Conservation (phyloP, 1,140 invertebrate genomes). For the Drosophila fuyamai region DNA sequence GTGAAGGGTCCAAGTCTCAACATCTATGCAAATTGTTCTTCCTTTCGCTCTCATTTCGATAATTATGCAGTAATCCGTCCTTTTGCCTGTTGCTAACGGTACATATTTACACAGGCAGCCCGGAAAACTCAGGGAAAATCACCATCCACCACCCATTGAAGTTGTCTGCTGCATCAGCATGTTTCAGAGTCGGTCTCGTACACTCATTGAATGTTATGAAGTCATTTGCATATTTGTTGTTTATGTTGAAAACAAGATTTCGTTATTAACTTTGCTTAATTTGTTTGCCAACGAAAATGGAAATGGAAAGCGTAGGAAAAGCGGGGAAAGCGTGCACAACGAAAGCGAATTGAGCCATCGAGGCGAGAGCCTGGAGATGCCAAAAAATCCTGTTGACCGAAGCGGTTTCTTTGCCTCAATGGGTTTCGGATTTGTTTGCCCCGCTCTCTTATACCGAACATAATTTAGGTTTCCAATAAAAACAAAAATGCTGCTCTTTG, state of each 20-base stretch:
- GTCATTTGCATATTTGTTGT: conserved; percentile 82
- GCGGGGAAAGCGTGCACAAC: not conserved
- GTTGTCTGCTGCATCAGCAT: conserved; percentile 57
- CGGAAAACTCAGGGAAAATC: conserved; percentile 7
- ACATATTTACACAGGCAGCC: conserved; percentile 8
- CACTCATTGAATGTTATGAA: conserved; percentile 66
- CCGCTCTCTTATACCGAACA: conserved; percentile 3
- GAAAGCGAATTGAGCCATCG: conserved; percentile 56
- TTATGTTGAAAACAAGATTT: conserved; percentile 82
- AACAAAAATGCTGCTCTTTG: too few species aligned
- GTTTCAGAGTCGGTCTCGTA: conserved; percentile 38
- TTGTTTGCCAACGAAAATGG: conserved; percentile 66
- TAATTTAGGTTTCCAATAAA: too few species aligned
- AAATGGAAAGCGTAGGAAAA: conserved; percentile 15
- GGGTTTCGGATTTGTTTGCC: conserved; percentile 37
- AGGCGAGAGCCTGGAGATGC: conserved; percentile 17
- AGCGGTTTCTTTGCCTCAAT: conserved; percentile 61
- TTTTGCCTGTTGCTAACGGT: conserved; percentile 27
- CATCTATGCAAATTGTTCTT: conserved; percentile 37
- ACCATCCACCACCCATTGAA: conserved; percentile 6
- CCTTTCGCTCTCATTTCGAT: conserved; percentile 50
- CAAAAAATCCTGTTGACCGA: conserved; percentile 67
- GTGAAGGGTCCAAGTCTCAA: conserved; percentile 5
- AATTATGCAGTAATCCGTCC: conserved; percentile 36
- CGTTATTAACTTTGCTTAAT: conserved; percentile 83